These are phyloP conservation scores for Scolopax bukidnonensis DNA, from an alignment of 2,797 vertebrate species.

Conservation along the genomic window DNA sequence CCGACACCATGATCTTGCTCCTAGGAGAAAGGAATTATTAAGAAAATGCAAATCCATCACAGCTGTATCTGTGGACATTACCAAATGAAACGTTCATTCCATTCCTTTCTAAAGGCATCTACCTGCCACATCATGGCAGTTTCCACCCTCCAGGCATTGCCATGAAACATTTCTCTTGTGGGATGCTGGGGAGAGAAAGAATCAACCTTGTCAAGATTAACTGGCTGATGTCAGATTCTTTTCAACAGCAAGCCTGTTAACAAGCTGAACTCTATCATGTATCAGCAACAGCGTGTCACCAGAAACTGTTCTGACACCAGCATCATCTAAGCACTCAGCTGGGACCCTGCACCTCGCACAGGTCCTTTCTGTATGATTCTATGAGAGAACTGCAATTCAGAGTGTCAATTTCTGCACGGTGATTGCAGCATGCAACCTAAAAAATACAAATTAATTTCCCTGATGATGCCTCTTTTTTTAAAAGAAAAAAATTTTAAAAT, in stretches of 20 bases:
- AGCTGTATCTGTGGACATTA: neutral
- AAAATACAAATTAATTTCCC: neutral
- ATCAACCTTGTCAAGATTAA: conserved; percentile 55
- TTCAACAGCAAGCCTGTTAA: neutral
- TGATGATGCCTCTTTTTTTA: neutral
- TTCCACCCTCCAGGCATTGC: conserved; percentile 49
- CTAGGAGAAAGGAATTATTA: conserved; percentile 74
- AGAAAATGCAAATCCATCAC: neutral
- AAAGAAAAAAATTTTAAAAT: too few species aligned
- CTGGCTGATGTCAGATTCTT: conserved; percentile 53
- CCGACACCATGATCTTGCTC: conserved; percentile 91
- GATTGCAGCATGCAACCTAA: neutral
- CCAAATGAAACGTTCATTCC: neutral
- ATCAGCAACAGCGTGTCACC: neutral
- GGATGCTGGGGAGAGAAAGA: neutral
- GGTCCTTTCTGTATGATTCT: neutral
- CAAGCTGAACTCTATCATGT: conserved; percentile 30
- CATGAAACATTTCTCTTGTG: neutral
- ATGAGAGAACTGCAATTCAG: neutral
- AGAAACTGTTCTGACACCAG: conserved; percentile 40
- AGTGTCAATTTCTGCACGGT: neutral
- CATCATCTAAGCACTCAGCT: neutral
- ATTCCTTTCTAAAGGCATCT: conserved; percentile 3
- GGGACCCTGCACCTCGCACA: neutral
- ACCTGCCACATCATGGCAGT: neutral